phyloP scores from a whole-genome alignment of 2,888 invertebrate species.

The Nebria salina region DNA sequence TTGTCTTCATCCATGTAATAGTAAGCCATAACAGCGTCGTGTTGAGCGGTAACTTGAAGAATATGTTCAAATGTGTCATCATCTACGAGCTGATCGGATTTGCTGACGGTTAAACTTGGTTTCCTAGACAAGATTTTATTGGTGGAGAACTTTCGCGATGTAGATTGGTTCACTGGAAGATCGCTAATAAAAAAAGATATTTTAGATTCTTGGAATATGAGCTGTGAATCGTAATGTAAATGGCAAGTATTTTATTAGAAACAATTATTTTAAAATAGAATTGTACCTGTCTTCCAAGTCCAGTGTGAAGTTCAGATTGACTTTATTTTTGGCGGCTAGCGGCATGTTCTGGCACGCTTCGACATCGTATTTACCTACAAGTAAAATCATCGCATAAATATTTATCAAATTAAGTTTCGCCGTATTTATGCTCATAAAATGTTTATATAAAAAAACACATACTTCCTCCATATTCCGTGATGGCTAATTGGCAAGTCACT shows the following conservation, averaged over 20 bases:
- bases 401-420: neutral
- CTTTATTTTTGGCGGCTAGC: slow-evolving; percentile 63
- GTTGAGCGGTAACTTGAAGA: slow-evolving; percentile 80
- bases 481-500: slow-evolving; percentile 72
- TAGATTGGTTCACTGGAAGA: slow-evolving; percentile 56
- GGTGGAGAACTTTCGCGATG: slow-evolving; percentile 56
- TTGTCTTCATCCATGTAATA: slow-evolving; percentile 91
- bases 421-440: neutral
- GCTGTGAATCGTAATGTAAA: neutral
- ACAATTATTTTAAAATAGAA: neutral
- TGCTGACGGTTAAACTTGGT: slow-evolving; percentile 59
- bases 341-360: slow-evolving; percentile 59
- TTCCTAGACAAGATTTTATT: slow-evolving; percentile 58
- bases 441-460: slow-evolving; percentile 52
- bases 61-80: slow-evolving; percentile 77
- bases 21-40: slow-evolving; percentile 90
- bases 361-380: slow-evolving; percentile 60
- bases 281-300: slow-evolving; percentile 67
- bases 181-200: slow-evolving; percentile 54
- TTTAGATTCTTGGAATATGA: neutral
- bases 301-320: slow-evolving; percentile 71
- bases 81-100: slow-evolving; percentile 55
- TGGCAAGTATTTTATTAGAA: neutral
- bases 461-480: slow-evolving; percentile 71
- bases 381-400: slow-evolving; percentile 40